Evolutionary conservation across 1,140 invertebrate species (phyloP), one percentile per base, ranked within the genome.

Genomic region (Ceratitis capitata): DNA sequence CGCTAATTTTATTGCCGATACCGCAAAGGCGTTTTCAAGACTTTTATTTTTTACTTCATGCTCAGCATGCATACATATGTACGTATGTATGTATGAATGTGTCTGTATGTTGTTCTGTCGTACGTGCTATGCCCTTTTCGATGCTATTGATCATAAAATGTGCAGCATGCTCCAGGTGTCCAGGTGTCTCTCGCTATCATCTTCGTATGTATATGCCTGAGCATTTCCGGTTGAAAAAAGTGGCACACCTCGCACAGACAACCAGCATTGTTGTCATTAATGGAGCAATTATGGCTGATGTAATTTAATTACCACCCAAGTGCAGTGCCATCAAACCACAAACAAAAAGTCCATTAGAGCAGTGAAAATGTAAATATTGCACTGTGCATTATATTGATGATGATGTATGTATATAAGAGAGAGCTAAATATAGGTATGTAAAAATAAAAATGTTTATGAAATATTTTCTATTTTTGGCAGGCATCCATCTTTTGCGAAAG

Each of bases 301-400:
- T 78, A 78, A 78, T 78, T 78, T 32, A 78, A 78, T 78, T 78
- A 78, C 69, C 39, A 78, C 69, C 69, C 39, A 78, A 78, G 69
- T 78, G 69, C 69, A 39, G 7, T 78, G 69, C 69, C 42, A 78
- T 78, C 69, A 78, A 32, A 32, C 39, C 69, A 32, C 69, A 45
- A 23, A 78, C 35, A 78, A 78, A 78, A 78, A 78, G 69, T 78
- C 69, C 23, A 42, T 42, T 78, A 32, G 39, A 42, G 45, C 39
- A 39, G 16, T 35, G 32, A 78, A 78, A 39, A 78, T 23, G 69
- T 78, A 42, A 78, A 78, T 39, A 47, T 32, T 23, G 9, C 32
- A 78, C 6, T 26, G 26, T 78, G n/a, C 4, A 7, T 56, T 14
- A 23, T 23, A n/a, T 42, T 45, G n/a, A n/a, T n/a, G n/a, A n/a